These are phyloP conservation scores for Panagrolaimus sp. DNA, from an alignment of 1,140 invertebrate genomes.

Conservation along the genomic window DNA sequence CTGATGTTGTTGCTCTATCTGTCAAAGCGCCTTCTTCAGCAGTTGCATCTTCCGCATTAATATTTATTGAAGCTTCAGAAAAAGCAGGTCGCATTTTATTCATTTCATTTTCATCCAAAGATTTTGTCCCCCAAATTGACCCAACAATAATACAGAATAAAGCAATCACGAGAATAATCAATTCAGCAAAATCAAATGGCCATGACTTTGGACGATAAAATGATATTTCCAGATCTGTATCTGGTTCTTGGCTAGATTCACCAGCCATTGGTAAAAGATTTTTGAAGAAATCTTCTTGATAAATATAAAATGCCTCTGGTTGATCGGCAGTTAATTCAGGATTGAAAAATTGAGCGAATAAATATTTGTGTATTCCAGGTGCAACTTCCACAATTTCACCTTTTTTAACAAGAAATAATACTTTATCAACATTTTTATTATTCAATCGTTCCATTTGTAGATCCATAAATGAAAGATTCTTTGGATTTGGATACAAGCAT, in stretches of 20 bases:
- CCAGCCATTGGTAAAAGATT: background rate
- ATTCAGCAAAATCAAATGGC: conserved; percentile 31
- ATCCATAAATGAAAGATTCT: background rate
- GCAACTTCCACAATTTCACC: conserved; percentile 25
- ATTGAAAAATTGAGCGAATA: conserved; percentile 53
- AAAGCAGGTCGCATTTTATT: background rate
- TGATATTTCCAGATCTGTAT: conserved; percentile 9
- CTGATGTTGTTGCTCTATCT: background rate
- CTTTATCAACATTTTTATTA: conserved; percentile 17
- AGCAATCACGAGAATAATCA: conserved; percentile 41
- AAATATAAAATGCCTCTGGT: conserved; percentile 41
- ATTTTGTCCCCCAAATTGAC: conserved; percentile 27
- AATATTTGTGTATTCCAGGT: conserved; percentile 34
- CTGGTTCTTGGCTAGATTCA: background rate
- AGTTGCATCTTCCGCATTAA: background rate
- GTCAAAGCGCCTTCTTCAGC: conserved; percentile 8
- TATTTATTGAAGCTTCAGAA: background rate
- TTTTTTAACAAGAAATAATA: conserved; percentile 46
- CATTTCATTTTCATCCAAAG: conserved; percentile 21
- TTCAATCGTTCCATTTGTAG: conserved; percentile 26
- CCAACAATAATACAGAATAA: conserved; percentile 34
- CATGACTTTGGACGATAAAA: conserved; percentile 6
- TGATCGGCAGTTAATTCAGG: conserved; percentile 36
- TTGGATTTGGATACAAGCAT: background rate
- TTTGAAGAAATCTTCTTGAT: conserved; percentile 27